Evolutionary conservation across 2,797 vertebrate species (phyloP).

Genomic region (Betta splendens): DNA sequence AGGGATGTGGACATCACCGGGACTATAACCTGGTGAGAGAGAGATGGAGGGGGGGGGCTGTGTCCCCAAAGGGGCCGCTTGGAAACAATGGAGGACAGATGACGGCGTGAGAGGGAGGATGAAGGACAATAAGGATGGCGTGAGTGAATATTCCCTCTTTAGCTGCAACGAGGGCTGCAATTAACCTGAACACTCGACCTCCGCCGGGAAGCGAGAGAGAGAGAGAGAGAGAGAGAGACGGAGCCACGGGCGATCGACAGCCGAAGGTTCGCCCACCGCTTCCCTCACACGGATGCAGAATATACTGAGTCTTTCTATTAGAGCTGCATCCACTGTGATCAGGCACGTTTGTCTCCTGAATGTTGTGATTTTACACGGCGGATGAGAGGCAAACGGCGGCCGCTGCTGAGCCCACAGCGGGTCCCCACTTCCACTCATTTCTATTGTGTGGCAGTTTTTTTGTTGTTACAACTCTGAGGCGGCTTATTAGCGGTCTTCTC

Average conservation of each 20-base stretch:
- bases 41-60: slow-evolving; percentile 18
- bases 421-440: slow-evolving; percentile 34
- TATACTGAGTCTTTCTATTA: no score
- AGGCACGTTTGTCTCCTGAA: slow-evolving; percentile 3
- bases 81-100: slow-evolving; percentile 61
- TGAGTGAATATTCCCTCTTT: slow-evolving; percentile 52
- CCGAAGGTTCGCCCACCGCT: slow-evolving; percentile 5
- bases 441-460: slow-evolving; percentile 12
- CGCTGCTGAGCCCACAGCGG: slow-evolving; percentile 32
- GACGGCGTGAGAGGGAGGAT: slow-evolving; percentile 48
- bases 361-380: slow-evolving; percentile 15
- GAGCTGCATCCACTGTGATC: slow-evolving; percentile 6
- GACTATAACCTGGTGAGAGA: slow-evolving; percentile 5
- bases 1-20: slow-evolving; percentile 17
- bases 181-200: slow-evolving; percentile 75
- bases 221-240: slow-evolving; percentile 22
- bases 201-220: slow-evolving; percentile 50
- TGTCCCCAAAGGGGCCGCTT: slow-evolving; percentile 46
- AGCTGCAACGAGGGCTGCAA: slow-evolving; percentile 61
- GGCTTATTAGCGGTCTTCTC: slow-evolving; percentile 30
- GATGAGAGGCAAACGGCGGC: slow-evolving; percentile 24
- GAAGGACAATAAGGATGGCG: slow-evolving; percentile 56
- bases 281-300: slow-evolving; percentile 5
- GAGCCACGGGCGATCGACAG: slow-evolving; percentile 21
- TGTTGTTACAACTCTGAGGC: slow-evolving; percentile 32